Percentiles rank a stretch among this genome's conserved stretches.
Conservation (phyloP, 1,140 invertebrate species). For the Matsumurasca onukii region DNA sequence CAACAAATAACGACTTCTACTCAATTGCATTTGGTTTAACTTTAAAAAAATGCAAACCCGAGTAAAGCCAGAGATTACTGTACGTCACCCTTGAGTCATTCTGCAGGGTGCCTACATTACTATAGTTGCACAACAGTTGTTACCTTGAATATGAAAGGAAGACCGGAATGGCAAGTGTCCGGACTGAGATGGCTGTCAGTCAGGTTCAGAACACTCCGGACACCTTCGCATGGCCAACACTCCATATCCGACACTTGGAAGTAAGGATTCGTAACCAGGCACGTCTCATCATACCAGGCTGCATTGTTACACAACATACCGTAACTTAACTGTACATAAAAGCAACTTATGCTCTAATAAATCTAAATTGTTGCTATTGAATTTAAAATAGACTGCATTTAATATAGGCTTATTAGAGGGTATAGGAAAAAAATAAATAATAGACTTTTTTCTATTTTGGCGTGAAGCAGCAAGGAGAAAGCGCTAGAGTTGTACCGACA, state of each 20-base stretch:
- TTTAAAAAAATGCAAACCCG: too few species aligned
- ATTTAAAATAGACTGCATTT: too few species aligned
- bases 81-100: too few species aligned
- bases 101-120: neutral
- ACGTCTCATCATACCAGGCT: conserved; percentile 79
- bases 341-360: neutral
- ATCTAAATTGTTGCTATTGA: neutral
- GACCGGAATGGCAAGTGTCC: conserved; percentile 47
- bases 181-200: conserved; percentile 47
- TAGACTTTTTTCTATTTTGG: too few species aligned
- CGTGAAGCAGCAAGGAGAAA: too few species aligned
- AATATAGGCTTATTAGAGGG: too few species aligned
- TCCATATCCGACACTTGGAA: conserved; percentile 70
- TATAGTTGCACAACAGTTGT: neutral
- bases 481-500: too few species aligned
- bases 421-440: too few species aligned
- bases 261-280: conserved; percentile 72
- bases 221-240: conserved; percentile 71
- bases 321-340: conserved; percentile 6
- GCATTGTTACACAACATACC: too few species aligned
- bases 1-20: too few species aligned
- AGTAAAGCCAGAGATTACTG: too few species aligned
- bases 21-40: too few species aligned
- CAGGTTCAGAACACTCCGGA: conserved; percentile 59
- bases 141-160: conserved; percentile 49